Percentiles rank a stretch among this genome's conserved stretches.
Conservation (phyloP, 2,888 invertebrate genomes). For the Rugalucina vietnamica region DNA sequence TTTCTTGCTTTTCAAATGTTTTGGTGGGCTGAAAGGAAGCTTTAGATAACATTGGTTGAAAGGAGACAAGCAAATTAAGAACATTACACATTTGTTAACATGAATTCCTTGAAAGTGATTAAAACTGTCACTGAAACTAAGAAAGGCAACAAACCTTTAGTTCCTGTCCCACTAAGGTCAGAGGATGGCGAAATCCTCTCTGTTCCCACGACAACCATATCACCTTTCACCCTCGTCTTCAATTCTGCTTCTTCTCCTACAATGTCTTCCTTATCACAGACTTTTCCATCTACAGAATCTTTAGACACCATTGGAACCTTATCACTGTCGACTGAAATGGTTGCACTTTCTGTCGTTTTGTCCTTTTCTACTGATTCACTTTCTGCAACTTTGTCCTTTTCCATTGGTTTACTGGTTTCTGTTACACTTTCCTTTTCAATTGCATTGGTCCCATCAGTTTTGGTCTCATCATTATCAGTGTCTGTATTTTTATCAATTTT, state of each 20-base stretch:
- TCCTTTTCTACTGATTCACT: constrained; percentile 3
- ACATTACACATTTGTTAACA: no score
- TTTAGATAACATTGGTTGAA: no score
- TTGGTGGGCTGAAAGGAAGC: no score
- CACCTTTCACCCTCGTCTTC: constrained; percentile 76
- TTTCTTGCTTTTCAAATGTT: no score
- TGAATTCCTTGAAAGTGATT: no score
- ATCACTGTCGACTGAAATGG: neutral
- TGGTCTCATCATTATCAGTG: neutral
- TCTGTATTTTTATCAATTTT: neutral
- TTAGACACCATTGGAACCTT: neutral
- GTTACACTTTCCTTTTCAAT: neutral
- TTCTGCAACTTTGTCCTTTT: neutral
- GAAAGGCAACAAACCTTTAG: constrained; percentile 71
- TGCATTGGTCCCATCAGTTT: neutral
- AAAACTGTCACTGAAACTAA: no score
- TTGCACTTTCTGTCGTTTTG: neutral
- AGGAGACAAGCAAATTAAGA: no score
- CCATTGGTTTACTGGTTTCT: neutral
- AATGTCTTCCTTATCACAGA: constrained; percentile 24
- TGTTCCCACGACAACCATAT: constrained; percentile 80
- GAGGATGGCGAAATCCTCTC: constrained; percentile 72
- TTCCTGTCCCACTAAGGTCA: constrained; percentile 73
- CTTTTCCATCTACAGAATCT: neutral
- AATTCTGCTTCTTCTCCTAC: constrained; percentile 31